Conservation (phyloP, 2,113 vertebrate species). For the Crocuta crocuta region DNA sequence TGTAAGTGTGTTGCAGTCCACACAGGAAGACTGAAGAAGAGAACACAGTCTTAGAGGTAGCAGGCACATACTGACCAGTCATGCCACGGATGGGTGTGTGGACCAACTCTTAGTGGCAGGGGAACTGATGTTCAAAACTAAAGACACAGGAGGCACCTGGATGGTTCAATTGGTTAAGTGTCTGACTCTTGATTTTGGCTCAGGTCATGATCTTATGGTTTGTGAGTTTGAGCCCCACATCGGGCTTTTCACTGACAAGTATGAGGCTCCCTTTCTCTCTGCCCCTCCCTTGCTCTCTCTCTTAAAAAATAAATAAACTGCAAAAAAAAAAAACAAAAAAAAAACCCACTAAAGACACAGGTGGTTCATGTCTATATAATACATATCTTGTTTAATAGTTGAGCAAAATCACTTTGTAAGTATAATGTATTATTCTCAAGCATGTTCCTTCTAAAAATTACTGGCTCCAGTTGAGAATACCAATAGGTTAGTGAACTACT, state of each 20-base stretch:
- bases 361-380: not conserved
- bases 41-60: not conserved
- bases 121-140: not conserved
- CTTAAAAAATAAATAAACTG: no score
- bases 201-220: no score
- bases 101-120: not conserved
- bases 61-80: not conserved
- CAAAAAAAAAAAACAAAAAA: no score
- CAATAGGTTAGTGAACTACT: not conserved
- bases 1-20: not conserved
- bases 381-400: not conserved
- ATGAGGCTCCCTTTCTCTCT: no score
- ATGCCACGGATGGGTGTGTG: fast-evolving
- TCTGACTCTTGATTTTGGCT: no score
- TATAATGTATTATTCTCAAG: not conserved
- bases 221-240: no score
- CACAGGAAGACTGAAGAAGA: not conserved
- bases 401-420: not conserved
- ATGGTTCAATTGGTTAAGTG: no score
- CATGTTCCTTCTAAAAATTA: not conserved
- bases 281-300: no score
- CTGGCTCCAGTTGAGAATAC: not conserved
- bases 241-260: no score
- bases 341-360: not conserved
- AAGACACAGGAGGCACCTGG: not conserved